These are phyloP conservation scores for Chelmon rostratus DNA, from an alignment of 2,797 vertebrate species.

Conservation along the genomic window DNA sequence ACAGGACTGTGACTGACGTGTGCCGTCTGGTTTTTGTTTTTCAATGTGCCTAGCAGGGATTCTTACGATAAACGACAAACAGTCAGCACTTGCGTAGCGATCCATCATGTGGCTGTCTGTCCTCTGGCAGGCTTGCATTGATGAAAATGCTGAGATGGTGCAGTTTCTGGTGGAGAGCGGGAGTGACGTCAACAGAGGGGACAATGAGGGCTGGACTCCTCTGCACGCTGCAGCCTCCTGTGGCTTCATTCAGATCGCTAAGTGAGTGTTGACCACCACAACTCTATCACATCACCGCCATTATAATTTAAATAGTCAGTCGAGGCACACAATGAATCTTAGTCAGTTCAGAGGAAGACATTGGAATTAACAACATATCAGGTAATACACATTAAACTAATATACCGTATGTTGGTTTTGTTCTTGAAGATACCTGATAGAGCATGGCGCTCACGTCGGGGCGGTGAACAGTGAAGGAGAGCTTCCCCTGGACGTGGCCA, in stretches of 20 bases:
- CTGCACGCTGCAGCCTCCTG: slow-evolving; percentile 88
- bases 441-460: slow-evolving; percentile 86
- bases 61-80: slow-evolving; percentile 20
- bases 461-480: slow-evolving; percentile 91
- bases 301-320: neutral
- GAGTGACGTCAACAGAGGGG: slow-evolving; percentile 87
- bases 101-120: slow-evolving; percentile 49
- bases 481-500: slow-evolving; percentile 89
- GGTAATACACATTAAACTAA: neutral
- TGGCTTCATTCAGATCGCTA: slow-evolving; percentile 87
- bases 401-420: neutral
- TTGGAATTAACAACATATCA: neutral
- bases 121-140: slow-evolving; percentile 87
- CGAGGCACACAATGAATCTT: neutral
- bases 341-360: neutral
- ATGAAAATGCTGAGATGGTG: slow-evolving; percentile 91
- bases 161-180: slow-evolving; percentile 90
- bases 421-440: slow-evolving; percentile 73
- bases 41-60: neutral
- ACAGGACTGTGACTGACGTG: neutral
- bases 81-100: slow-evolving; percentile 18
- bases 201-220: slow-evolving; percentile 91
- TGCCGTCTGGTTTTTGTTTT: slow-evolving; percentile 14
- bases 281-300: neutral
- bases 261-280: slow-evolving; percentile 72